These are phyloP conservation scores for Atractosteus spatula DNA, from an alignment of 2,113 vertebrate species.

Conservation along the genomic window DNA sequence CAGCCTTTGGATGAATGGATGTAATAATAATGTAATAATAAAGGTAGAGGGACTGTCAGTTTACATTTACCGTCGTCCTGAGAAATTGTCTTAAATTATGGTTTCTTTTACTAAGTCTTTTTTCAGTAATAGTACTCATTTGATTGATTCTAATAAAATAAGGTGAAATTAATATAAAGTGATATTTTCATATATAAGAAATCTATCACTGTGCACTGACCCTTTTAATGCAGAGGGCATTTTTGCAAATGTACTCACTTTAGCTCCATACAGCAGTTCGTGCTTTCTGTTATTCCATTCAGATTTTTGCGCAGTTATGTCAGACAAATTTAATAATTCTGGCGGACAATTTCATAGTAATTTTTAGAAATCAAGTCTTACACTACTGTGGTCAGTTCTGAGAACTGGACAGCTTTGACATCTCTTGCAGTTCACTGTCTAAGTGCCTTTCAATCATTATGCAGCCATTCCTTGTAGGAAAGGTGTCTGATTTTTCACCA, in stretches of 20 bases:
- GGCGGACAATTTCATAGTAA: background rate
- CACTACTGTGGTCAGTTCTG: background rate
- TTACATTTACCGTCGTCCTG: slow-evolving; percentile 55
- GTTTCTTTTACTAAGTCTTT: slow-evolving; percentile 19
- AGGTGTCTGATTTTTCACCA: too few relatives aligned
- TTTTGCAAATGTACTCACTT: too few relatives aligned
- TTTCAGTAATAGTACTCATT: slow-evolving; percentile 14
- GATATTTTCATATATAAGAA: too few relatives aligned
- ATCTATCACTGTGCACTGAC: too few relatives aligned
- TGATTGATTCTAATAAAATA: slow-evolving; percentile 22
- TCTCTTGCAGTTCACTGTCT: background rate
- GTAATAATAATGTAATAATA: too few relatives aligned
- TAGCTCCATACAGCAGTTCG: too few relatives aligned
- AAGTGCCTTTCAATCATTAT: background rate
- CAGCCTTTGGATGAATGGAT: too few relatives aligned
- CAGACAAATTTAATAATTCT: background rate
- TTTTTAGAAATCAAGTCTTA: background rate
- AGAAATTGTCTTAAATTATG: slow-evolving; percentile 50
- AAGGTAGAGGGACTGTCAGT: slow-evolving; percentile 42
- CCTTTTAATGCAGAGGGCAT: too few relatives aligned
- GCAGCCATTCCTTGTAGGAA: too few relatives aligned
- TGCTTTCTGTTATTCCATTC: background rate
- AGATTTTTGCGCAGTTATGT: background rate
- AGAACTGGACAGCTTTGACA: background rate
- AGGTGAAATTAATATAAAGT: too few relatives aligned